Evolutionary conservation across 2,113 vertebrate species (phyloP), one percentile per base, ranked within the genome.

Genomic region (Columba janthina): DNA sequence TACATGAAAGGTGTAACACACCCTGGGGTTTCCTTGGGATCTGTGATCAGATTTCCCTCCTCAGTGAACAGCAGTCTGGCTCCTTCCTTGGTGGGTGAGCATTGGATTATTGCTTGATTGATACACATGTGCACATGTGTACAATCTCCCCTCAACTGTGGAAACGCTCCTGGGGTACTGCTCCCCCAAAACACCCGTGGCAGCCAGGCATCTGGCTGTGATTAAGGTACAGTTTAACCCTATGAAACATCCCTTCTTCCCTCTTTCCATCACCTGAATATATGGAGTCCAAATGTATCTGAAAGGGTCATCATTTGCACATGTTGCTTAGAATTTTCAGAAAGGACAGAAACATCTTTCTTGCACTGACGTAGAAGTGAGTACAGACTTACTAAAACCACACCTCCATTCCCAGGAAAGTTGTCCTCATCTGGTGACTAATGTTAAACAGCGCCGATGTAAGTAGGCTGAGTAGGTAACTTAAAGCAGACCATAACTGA

Each of bases 291-390:
- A 36, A 78, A 78, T 20, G 34, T 25, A n/a, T 86, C 80, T 28
- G 26, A 80, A 72, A 77, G 56, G 64, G 46, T 78, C 70, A 54
- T 48, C 6, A 6, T 42, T 70, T 50, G 34, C 53, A 70, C 1
- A 0, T 34, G 40, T 82, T 44, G 4, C 32, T 81, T n/a, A 31
- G 81, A 61, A 25, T 15, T 20, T 56, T 92, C 32, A 28, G 38
- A 34, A 64, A 71, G 26, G 22, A 67, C 25, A 48, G 42, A n/a
- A 10, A 38, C 12, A 32, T 38, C 34, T 38, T 18, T 36, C n/a
- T 20, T 58, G 62, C 42, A 2, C 16, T 58, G 81, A 9, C 0
- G 0, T 1, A 69, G 57, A 31, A 66, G 13, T n/a, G 20, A 74
- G 29, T 0, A 0, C 24, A 44, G 18, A 34, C 8, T 46, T 65